phyloP scores from a whole-genome alignment of 92 coral and sea anemone genomes.

The Heteractis magnifica region DNA sequence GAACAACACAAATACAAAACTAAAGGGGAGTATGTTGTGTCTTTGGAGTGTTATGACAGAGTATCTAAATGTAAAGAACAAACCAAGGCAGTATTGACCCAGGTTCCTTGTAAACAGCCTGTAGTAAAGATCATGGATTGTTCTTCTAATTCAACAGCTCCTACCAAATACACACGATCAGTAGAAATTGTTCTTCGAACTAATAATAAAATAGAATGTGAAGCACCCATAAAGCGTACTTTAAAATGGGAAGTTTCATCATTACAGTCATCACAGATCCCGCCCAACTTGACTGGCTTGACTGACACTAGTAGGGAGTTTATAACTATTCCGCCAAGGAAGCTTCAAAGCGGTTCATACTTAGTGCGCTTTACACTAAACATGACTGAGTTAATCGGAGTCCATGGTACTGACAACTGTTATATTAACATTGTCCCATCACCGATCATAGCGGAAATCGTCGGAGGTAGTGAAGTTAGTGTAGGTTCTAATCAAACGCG shows the following conservation, averaged over 20 bases:
- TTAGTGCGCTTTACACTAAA: conserved; percentile 33
- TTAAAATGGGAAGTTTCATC: conserved; percentile 43
- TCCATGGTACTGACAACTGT: conserved; percentile 16
- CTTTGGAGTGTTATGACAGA: conserved; percentile 26
- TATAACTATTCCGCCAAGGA: conserved; percentile 22
- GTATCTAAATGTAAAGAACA: conserved; percentile 36
- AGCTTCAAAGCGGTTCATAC: conserved; percentile 27
- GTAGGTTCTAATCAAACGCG: conserved; percentile 35
- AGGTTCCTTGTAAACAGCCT: conserved; percentile 44
- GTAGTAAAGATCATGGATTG: conserved; percentile 34
- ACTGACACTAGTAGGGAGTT: not conserved
- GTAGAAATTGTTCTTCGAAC: conserved; percentile 29
- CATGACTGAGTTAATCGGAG: conserved; percentile 40
- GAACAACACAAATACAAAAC: conserved; percentile 12
- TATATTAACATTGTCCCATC: conserved; percentile 33
- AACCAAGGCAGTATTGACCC: conserved; percentile 18
- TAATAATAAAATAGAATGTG: conserved; percentile 34
- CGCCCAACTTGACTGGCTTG: not conserved
- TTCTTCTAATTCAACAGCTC: not conserved
- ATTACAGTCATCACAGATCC: not conserved
- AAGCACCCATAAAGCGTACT: not conserved
- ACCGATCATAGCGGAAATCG: conserved; percentile 32
- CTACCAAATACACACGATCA: conserved; percentile 33
- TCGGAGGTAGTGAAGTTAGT: conserved; percentile 51
- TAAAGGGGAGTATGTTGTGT: conserved; percentile 23